phyloP scores from a whole-genome alignment of 2,797 vertebrate species.

The Enteromius argenteus region DNA sequence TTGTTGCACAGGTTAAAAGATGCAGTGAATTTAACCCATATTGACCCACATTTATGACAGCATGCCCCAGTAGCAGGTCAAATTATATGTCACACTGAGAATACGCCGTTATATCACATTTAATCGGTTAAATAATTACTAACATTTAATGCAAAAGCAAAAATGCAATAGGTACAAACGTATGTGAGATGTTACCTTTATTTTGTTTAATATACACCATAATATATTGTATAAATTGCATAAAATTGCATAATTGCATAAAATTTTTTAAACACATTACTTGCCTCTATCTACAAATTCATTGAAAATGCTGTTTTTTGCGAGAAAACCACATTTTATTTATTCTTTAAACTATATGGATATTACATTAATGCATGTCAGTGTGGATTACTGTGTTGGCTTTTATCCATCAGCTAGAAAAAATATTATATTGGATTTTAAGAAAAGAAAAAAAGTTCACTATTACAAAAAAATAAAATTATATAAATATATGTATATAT shows the following conservation, averaged over 20 bases:
- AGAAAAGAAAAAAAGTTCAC: no score
- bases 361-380: neutral
- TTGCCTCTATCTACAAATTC: neutral
- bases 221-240: neutral
- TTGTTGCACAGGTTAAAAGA: neutral
- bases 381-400: neutral
- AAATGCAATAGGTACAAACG: neutral
- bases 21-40: conserved; percentile 7
- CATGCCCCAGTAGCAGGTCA: neutral
- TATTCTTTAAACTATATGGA: neutral
- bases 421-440: neutral
- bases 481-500: neutral
- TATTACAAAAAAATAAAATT: neutral
- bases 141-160: neutral
- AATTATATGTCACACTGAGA: neutral
- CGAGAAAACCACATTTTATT: neutral
- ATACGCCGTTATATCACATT: no score
- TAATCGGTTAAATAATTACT: neutral
- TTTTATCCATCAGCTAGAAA: neutral
- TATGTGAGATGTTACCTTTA: neutral
- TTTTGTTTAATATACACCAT: neutral
- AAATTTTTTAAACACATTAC: neutral
- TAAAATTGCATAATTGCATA: neutral
- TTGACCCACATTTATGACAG: neutral
- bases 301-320: neutral